phyloP scores from a whole-genome alignment of 2,797 vertebrate species.

The Clarias fuscus region DNA sequence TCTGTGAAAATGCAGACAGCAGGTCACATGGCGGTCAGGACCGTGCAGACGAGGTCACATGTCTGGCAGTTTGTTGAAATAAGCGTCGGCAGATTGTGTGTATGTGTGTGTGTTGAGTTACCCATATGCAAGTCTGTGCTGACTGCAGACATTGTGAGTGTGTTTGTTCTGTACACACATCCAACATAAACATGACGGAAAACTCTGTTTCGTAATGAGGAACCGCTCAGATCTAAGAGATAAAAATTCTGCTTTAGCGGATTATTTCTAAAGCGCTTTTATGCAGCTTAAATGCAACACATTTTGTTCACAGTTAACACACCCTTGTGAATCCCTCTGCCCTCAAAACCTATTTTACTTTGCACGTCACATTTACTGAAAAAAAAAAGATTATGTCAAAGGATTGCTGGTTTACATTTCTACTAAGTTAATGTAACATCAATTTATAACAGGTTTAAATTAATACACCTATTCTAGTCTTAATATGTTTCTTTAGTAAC shows the following conservation, averaged over 20 bases:
- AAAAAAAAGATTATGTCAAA: background rate
- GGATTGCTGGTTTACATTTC: background rate
- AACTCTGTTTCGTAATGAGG: too few species aligned
- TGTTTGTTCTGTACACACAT: constrained; percentile 38
- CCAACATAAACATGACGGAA: constrained; percentile 40
- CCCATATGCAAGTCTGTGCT: constrained; percentile 1
- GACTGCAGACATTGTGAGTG: constrained; percentile 11
- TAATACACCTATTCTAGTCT: background rate
- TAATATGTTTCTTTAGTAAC: background rate
- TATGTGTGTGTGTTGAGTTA: constrained; percentile 4
- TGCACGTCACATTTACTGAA: background rate
- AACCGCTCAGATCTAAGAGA: constrained; percentile 28
- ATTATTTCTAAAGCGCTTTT: background rate
- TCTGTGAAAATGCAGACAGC: background rate
- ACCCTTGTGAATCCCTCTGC: background rate
- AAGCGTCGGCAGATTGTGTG: constrained; percentile 11
- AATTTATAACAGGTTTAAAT: background rate
- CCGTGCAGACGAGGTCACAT: constrained; percentile 20
- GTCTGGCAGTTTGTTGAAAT: constrained; percentile 29
- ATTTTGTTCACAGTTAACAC: background rate
- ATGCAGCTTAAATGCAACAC: background rate
- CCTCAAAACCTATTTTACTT: background rate
- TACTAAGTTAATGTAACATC: background rate
- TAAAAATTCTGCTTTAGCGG: background rate
- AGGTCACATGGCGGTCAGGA: constrained; percentile 1